phyloP scores from a whole-genome alignment of 2,888 invertebrate species.

The Cryptocheilus praepositus region DNA sequence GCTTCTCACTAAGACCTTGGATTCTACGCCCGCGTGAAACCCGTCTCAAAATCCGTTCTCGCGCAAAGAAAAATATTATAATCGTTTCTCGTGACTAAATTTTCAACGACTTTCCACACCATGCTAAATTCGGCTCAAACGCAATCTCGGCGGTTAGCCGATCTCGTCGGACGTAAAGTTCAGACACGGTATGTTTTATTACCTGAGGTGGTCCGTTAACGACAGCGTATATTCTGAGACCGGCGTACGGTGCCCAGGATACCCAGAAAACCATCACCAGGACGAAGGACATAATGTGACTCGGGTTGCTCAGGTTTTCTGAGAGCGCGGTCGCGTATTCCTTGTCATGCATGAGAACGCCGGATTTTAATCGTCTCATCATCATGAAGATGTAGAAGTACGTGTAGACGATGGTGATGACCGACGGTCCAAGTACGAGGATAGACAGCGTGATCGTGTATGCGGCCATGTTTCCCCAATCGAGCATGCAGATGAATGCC shows the following conservation, averaged over 20 bases:
- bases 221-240: conserved; percentile 84
- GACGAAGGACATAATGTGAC: conserved; percentile 96
- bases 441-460: conserved; percentile 95
- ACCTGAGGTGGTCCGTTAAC: conserved; percentile 73
- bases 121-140: no score
- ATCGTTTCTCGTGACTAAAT: no score
- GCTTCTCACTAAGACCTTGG: no score
- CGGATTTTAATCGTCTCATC: conserved; percentile 89
- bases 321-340: conserved; percentile 93
- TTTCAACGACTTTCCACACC: no score
- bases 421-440: conserved; percentile 94
- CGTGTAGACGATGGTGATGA: conserved; percentile 95
- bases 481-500: conserved; percentile 95
- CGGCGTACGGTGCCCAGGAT: conserved; percentile 95
- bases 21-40: no score
- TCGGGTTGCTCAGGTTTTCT: conserved; percentile 94
- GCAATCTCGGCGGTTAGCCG: no score
- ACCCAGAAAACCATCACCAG: conserved; percentile 93
- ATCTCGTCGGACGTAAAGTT: no score
- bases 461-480: conserved; percentile 97
- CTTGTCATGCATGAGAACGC: conserved; percentile 92
- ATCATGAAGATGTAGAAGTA: conserved; percentile 96
- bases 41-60: no score
- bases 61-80: no score
- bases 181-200: conserved; percentile 10